Evolutionary conservation across 2,888 invertebrate genomes (phyloP).

Genomic region (Lamellibrachia satsuma): DNA sequence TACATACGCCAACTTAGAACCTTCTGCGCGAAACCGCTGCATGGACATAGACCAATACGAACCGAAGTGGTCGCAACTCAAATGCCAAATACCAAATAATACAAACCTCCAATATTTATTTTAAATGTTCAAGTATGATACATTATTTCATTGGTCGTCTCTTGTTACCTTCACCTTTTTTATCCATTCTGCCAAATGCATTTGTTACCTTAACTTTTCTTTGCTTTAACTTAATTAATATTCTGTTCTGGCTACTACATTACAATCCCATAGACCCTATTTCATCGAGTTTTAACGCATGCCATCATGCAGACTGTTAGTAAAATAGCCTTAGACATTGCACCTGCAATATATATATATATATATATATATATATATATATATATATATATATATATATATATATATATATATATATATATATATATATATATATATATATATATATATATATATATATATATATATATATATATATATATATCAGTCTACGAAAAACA

Average conservation of each 20-base stretch:
- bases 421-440: not conserved
- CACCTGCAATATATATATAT: not conserved
- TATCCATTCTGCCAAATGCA: not conserved
- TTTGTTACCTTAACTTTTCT: not conserved
- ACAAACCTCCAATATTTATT: not conserved
- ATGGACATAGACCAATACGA: not conserved
- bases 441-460: slow-evolving; percentile 27
- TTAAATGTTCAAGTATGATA: not conserved
- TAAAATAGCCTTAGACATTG: not conserved
- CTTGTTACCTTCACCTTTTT: not conserved
- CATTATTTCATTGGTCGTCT: not conserved
- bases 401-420: too few relatives aligned
- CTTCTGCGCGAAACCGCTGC: not conserved
- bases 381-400: too few relatives aligned
- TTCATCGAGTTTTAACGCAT: not conserved
- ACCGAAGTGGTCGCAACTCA: not conserved
- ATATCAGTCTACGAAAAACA: not conserved
- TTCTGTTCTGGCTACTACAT: not conserved
- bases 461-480: not conserved
- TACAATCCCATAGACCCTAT: not conserved
- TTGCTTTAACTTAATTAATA: not conserved
- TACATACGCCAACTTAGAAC: not conserved
- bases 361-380: too few relatives aligned
- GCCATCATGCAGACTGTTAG: not conserved
- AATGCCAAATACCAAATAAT: not conserved